phyloP scores from a whole-genome alignment of 1,140 invertebrate genomes.

The Cydia pomonella region DNA sequence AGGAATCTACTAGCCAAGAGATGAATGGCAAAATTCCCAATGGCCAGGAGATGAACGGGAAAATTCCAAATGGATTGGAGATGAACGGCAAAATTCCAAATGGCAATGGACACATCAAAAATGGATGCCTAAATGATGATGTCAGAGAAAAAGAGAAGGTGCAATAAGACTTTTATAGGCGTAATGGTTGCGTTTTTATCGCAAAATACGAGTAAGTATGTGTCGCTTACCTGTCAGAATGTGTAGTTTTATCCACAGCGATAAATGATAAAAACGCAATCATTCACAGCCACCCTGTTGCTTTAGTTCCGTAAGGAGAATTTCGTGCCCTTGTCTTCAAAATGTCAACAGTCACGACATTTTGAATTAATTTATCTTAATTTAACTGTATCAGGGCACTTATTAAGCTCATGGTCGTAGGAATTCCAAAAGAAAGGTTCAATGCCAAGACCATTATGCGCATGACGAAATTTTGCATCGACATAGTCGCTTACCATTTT shows the following conservation, averaged over 20 bases:
- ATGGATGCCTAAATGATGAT: constrained; percentile 52
- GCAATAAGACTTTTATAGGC: constrained; percentile 50
- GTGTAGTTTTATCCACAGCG: neutral
- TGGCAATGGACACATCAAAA: constrained; percentile 38
- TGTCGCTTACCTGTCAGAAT: neutral
- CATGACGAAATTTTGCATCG: neutral
- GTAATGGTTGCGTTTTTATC: neutral
- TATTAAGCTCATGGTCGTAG: constrained; percentile 13
- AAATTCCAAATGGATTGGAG: neutral
- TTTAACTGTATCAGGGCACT: constrained; percentile 16
- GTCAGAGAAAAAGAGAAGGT: constrained; percentile 61
- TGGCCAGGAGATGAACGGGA: constrained; percentile 13
- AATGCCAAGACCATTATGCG: constrained; percentile 10
- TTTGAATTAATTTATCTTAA: constrained; percentile 19
- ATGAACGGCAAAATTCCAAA: constrained; percentile 23
- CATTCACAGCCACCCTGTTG: neutral
- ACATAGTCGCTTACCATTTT: neutral
- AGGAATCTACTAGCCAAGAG: neutral
- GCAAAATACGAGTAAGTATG: neutral
- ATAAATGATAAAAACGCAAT: constrained; percentile 1
- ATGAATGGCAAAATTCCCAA: constrained; percentile 33
- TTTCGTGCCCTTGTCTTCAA: constrained; percentile 18
- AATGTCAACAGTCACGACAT: constrained; percentile 29
- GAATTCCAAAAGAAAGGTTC: neutral
- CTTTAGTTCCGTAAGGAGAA: constrained; percentile 28